phyloP scores from a whole-genome alignment of 2,797 vertebrate genomes.

The Danio kyathit region DNA sequence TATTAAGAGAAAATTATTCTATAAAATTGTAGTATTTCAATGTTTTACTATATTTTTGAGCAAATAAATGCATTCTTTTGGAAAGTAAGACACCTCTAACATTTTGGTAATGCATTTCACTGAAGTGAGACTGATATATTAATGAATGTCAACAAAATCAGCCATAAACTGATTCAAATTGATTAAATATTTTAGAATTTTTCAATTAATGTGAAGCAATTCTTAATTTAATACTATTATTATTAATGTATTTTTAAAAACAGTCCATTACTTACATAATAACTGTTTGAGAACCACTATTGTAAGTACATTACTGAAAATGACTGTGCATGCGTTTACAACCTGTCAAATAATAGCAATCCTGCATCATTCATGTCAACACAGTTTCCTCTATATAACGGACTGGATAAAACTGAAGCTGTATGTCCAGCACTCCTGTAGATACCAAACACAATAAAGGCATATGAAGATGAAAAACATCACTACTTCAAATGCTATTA shows the following conservation, averaged over 20 bases:
- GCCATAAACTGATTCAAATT: too few species aligned
- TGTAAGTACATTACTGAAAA: constrained; percentile 2
- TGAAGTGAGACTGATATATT: too few species aligned
- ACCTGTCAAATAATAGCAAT: neutral
- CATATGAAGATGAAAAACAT: neutral
- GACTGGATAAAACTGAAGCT: neutral
- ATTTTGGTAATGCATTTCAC: too few species aligned
- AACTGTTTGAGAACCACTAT: neutral
- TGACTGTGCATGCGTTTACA: neutral
- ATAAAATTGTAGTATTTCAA: too few species aligned
- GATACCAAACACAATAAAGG: constrained; percentile 1
- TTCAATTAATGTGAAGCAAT: neutral
- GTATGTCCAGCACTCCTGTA: neutral
- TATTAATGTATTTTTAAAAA: neutral
- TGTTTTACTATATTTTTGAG: too few species aligned
- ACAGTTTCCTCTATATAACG: neutral
- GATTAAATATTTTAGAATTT: neutral
- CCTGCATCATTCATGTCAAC: constrained; percentile 1
- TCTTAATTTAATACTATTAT: neutral
- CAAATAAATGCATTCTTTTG: too few species aligned
- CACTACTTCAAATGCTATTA: constrained; percentile 13
- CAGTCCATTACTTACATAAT: too few species aligned
- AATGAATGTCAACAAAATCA: too few species aligned
- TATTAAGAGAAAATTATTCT: too few species aligned
- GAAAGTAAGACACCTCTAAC: too few species aligned